A percentile compares a stretch with the other conserved stretches of the same genome.
These are phyloP conservation scores for Dasyprocta punctata DNA, from an alignment of 2,113 vertebrate genomes.

Conservation along the genomic window DNA sequence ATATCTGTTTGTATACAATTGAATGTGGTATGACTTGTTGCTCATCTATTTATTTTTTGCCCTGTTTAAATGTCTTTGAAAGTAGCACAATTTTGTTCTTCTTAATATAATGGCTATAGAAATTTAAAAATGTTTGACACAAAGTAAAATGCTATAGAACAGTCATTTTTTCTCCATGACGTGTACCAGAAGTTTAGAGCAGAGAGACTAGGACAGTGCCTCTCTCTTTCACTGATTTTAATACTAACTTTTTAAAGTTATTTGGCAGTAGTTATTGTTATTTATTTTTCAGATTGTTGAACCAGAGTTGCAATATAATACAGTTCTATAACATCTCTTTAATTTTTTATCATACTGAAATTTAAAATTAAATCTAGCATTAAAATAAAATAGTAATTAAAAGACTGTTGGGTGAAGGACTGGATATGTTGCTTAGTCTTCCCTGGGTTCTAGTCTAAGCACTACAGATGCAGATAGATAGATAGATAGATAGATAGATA, in stretches of 20 bases:
- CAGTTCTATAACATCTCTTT: neutral
- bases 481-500: no score
- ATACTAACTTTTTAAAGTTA: neutral
- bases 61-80: neutral
- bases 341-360: neutral
- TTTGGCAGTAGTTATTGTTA: neutral
- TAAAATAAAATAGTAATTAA: neutral
- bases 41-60: neutral
- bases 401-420: neutral
- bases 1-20: neutral
- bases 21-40: neutral
- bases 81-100: neutral
- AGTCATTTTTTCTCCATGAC: neutral
- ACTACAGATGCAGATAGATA: no score
- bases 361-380: neutral
- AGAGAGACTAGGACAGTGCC: neutral
- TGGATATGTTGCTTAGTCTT: neutral
- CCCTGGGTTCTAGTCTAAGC: neutral
- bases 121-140: no score
- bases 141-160: neutral
- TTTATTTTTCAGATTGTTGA: neutral
- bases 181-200: neutral
- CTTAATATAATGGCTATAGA: neutral
- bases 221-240: neutral
- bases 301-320: neutral